Evolutionary conservation across 2,797 vertebrate species (phyloP), one percentile per base, ranked within the genome.

Genomic region (Meriones psammophilus): DNA sequence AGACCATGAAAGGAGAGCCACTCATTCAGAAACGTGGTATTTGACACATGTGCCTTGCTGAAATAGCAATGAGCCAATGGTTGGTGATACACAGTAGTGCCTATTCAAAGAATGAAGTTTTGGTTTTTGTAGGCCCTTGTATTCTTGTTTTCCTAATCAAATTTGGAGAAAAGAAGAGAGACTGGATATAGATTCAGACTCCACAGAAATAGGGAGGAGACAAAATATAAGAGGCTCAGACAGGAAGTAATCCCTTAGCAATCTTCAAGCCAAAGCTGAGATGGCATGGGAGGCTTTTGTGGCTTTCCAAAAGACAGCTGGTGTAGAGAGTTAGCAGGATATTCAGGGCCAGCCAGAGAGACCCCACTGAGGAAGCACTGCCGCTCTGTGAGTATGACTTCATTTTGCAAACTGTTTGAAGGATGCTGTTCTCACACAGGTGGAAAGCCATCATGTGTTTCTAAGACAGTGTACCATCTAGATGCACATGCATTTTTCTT

Each of bases 201-300:
- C 50, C 22, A 92, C 1, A 71, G n/a, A 94, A 89, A 92, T 24
- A 7, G 14, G 88, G 26, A 83, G 7, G 33, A 97, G 39, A 91
- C 10, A 94, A 86, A 83, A 78, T 42, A 81, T 46, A 91, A 91
- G 42, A 54, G 36, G 30, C 62, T 78, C 0, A 15, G 20, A 39
- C 20, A 33, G 22, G 26, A 95, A 92, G 54, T n/a, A 88, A 76
- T 86, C 24, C 36, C 30, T 92, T 58, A 39, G 33, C 62, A 92
- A 83, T 60, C 18, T 22, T 79, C 39, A 6, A 46, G 8, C 58
- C 83, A 58, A 94, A 66, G n/a, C 79, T 80, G 46, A 73, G 42
- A 87, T 46, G 54, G 42, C 60, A 15, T 42, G 42, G 42, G 30
- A 94, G 73, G 7, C n/a, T 73, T 58, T 88, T 81, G 10, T 94